Conservation (phyloP, 2,113 vertebrate species). For the Brachypodius melanocephalos region DNA sequence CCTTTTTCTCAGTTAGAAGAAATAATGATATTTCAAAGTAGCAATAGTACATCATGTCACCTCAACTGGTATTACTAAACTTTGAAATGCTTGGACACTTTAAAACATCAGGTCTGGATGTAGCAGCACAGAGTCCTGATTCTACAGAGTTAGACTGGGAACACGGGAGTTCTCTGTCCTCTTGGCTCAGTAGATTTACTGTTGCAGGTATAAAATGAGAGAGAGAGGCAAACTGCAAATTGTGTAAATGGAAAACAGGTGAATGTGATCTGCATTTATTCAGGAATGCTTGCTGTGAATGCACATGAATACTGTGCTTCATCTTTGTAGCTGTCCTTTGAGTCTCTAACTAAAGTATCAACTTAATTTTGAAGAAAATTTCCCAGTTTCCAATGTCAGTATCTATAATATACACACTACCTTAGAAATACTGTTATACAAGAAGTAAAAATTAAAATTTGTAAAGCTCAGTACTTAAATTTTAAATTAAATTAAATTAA, state of each 20-base stretch:
- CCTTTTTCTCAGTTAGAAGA: neutral
- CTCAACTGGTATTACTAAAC: neutral
- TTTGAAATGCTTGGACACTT: neutral
- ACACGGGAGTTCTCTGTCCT: neutral
- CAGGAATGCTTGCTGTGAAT: neutral
- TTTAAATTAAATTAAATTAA: neutral
- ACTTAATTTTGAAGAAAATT: neutral
- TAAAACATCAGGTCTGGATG: neutral
- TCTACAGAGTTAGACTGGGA: neutral
- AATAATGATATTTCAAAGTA: neutral
- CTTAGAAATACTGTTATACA: neutral
- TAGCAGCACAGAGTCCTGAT: neutral
- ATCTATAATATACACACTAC: neutral
- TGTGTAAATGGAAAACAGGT: neutral
- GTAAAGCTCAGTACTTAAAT: neutral
- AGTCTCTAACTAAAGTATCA: neutral
- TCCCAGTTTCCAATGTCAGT: neutral
- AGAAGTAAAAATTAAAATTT: neutral
- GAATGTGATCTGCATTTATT: neutral
- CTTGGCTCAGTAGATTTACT: neutral
- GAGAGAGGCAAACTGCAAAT: neutral
- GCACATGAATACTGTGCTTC: neutral
- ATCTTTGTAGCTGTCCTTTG: neutral
- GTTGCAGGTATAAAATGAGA: neutral
- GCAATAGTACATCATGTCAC: neutral